phyloP scores from a whole-genome alignment of 2,888 invertebrate genomes.

The Lithophane semibrunnea region DNA sequence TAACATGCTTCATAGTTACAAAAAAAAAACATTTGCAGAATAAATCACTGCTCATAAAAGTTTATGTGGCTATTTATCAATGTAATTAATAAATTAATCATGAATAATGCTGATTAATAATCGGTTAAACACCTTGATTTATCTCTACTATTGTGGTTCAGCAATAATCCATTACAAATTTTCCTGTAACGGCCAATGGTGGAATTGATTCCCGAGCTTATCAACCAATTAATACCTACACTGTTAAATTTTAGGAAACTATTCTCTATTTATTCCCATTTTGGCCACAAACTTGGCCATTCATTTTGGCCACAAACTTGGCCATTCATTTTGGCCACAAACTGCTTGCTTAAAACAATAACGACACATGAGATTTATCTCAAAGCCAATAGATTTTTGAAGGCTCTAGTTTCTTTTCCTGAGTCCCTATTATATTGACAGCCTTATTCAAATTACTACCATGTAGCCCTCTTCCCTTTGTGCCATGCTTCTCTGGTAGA shows the following conservation, averaged over 20 bases:
- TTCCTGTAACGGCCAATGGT: slow-evolving; percentile 8
- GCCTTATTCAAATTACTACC: not conserved
- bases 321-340: no score
- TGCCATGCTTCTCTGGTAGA: not conserved
- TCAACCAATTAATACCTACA: slow-evolving; percentile 2
- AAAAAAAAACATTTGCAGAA: not conserved
- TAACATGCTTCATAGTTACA: slow-evolving; percentile 10
- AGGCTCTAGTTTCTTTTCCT: not conserved
- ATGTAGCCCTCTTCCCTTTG: not conserved
- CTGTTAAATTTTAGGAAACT: not conserved
- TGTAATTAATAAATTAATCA: slow-evolving; percentile 7
- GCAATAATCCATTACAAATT: not conserved
- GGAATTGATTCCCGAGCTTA: not conserved
- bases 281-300: not conserved
- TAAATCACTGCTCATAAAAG: slow-evolving; percentile 8
- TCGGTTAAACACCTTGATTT: not conserved
- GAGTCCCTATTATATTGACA: not conserved
- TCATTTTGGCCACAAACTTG: not conserved
- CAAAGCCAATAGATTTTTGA: not conserved
- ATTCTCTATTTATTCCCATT: not conserved
- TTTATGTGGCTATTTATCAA: slow-evolving; percentile 17
- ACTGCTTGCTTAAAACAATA: not conserved
- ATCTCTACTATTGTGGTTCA: slow-evolving; percentile 14
- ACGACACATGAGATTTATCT: not conserved
- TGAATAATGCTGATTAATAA: slow-evolving; percentile 15